These are phyloP conservation scores for Dryobotodes eremita DNA, from an alignment of 2,888 invertebrate species.

Conservation along the genomic window DNA sequence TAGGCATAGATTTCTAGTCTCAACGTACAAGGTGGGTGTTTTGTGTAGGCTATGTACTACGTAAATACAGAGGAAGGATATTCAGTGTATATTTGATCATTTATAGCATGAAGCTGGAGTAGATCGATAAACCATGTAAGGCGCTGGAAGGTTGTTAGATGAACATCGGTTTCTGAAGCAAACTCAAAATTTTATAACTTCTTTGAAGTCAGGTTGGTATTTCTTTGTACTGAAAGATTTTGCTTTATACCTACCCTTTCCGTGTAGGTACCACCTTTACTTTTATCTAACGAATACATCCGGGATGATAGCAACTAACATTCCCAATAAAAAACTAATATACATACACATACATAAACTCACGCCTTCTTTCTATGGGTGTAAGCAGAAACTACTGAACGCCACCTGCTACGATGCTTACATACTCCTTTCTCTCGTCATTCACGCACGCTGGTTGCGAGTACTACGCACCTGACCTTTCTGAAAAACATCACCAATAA, in stretches of 20 bases:
- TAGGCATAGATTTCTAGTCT: slow-evolving; percentile 88
- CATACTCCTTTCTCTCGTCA: no score
- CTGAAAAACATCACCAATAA: no score
- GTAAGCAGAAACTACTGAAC: no score
- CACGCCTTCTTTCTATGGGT: no score
- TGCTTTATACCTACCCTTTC: not conserved
- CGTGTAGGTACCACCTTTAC: not conserved
- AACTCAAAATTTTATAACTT: slow-evolving; percentile 20
- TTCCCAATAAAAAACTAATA: not conserved
- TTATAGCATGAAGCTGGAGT: slow-evolving; percentile 66
- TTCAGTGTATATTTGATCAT: slow-evolving; percentile 78
- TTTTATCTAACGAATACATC: slow-evolving; percentile 4
- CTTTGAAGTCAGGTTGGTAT: not conserved
- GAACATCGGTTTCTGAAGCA: slow-evolving; percentile 45
- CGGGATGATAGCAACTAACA: slow-evolving; percentile 11
- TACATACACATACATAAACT: no score
- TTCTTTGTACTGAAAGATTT: not conserved
- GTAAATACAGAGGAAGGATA: slow-evolving; percentile 78
- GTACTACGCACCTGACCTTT: no score
- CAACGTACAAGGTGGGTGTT: slow-evolving; percentile 84
- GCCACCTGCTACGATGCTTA: no score
- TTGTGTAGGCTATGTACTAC: slow-evolving; percentile 79
- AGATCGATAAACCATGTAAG: slow-evolving; percentile 66
- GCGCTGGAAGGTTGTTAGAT: slow-evolving; percentile 42
- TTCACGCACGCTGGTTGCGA: no score